Base-by-base conservation (phyloP, 92 coral and sea anemone species). In the Paragorgia papillata region DNA sequence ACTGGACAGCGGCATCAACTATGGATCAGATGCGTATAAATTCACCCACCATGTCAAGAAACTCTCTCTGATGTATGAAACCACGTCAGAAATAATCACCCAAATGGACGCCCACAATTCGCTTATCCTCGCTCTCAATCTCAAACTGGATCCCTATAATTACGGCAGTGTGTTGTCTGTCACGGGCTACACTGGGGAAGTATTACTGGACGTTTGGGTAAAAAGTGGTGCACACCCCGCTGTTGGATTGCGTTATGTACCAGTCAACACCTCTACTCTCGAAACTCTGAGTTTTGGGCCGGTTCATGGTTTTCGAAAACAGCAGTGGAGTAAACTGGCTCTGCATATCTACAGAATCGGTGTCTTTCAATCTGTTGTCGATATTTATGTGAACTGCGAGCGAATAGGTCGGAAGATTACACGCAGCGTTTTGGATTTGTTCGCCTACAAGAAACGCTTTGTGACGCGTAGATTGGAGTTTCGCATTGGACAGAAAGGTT, bases 361-460 rank as follows among this genome's bases (percentile, higher is more conserved):
- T 18, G 66, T 73, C 26, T 79, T 86, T 56, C 81, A 79, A 15
- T 83, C 98, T 0, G 83, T 82, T 7, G 69, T 94, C 20, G 86
- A 92, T 27, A 79, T 90, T 59, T 90, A 86, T 63, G 77, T 94
- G 53, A 96, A 94, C 71, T 94, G 98, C 32, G 68, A 80, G 70
- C 79, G 79, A 39, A 44, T 74, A 20, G 94, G 88, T 9, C 84
- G 85, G 22, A 69, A 74, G 46, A 66, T 59, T 2, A 74, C 86
- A 41, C 81, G 97, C 22, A 86, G 97, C 1, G 59, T 94, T 53
- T 74, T 87, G 14, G 62, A 85, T 43, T 66, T 90, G 33, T 94
- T 94, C 77, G 87, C 98, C 6, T 94, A 94, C 50, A 82, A 61
- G 30, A 96, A 92, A 18, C 84, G 88, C 9, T 75, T 91, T 43